Conservation (phyloP, 2,888 invertebrate species). For the Drosophila ezoana region DNA sequence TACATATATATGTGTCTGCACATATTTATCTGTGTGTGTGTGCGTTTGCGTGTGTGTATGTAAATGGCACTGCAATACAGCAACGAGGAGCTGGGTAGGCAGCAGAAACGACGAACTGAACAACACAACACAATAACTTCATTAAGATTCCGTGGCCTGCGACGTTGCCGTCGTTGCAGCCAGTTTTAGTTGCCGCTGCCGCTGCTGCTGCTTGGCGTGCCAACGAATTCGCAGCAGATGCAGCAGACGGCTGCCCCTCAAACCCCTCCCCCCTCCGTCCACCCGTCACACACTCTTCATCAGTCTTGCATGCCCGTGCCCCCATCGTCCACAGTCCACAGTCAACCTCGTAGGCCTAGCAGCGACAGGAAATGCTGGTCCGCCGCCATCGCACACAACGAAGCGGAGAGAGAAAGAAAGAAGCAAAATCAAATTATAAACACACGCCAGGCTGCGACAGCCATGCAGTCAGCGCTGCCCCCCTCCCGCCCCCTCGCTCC, state of each 20-base stretch:
- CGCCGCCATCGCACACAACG: slow-evolving; percentile 51
- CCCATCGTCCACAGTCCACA: background rate
- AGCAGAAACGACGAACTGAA: slow-evolving; percentile 24
- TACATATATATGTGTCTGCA: background rate
- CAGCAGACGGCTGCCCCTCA: slow-evolving; percentile 31
- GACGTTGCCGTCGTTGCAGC: slow-evolving; percentile 42
- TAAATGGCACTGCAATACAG: slow-evolving; percentile 41
- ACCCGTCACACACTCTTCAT: too few species aligned
- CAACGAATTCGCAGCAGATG: slow-evolving; percentile 58
- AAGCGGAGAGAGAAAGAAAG: slow-evolving; percentile 64
- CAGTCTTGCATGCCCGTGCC: too few species aligned
- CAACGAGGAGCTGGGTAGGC: slow-evolving; percentile 24
- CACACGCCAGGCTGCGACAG: slow-evolving; percentile 72
- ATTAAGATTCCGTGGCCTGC: slow-evolving; percentile 73
- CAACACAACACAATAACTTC: slow-evolving; percentile 73
- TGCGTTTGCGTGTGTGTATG: slow-evolving; percentile 22
- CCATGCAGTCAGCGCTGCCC: slow-evolving; percentile 43
- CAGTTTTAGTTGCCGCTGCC: slow-evolving; percentile 35
- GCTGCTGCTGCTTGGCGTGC: slow-evolving; percentile 41
- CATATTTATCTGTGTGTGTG: background rate
- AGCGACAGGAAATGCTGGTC: slow-evolving; percentile 76
- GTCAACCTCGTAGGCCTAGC: slow-evolving; percentile 60
- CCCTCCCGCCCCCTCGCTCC: background rate
- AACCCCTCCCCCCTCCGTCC: background rate
- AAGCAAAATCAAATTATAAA: slow-evolving; percentile 78